These are phyloP conservation scores for Sialis lutaria DNA, from an alignment of 2,888 invertebrate genomes.

Conservation along the genomic window DNA sequence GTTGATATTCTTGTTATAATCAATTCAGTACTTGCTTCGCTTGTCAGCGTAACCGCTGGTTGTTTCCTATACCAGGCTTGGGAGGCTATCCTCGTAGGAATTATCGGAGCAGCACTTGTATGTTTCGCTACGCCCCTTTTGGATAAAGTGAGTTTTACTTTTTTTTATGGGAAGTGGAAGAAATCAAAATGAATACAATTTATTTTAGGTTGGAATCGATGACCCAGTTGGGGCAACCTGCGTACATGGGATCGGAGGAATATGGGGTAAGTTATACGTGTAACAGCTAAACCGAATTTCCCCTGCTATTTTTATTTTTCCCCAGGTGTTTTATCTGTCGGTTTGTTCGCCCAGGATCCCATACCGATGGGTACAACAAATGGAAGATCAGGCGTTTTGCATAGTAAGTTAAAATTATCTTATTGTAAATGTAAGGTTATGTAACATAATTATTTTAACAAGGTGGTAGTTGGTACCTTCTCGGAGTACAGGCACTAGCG, in stretches of 20 bases:
- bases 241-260: slow-evolving; percentile 66
- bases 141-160: slow-evolving; percentile 31
- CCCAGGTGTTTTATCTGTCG: slow-evolving; percentile 71
- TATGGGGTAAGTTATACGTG: slow-evolving; percentile 37
- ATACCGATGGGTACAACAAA: slow-evolving; percentile 62
- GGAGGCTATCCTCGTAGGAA: slow-evolving; percentile 72
- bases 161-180: background rate
- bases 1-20: slow-evolving; percentile 74
- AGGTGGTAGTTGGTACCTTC: slow-evolving; percentile 77
- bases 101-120: slow-evolving; percentile 57
- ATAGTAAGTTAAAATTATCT: slow-evolving; percentile 30
- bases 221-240: slow-evolving; percentile 85
- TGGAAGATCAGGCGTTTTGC: slow-evolving; percentile 55
- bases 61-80: slow-evolving; percentile 74
- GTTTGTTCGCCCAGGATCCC: slow-evolving; percentile 77
- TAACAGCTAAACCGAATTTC: too few species aligned
- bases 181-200: background rate
- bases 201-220: slow-evolving; percentile 47
- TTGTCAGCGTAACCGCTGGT: slow-evolving; percentile 78
- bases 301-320: slow-evolving; percentile 11
- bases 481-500: slow-evolving; percentile 66
- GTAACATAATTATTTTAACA: slow-evolving; percentile 2
- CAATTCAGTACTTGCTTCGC: slow-evolving; percentile 71
- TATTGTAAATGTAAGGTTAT: background rate
- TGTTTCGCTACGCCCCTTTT: slow-evolving; percentile 56